These are phyloP conservation scores for Drosophila mauritiana DNA, from an alignment of 1,140 invertebrate species.

Conservation along the genomic window DNA sequence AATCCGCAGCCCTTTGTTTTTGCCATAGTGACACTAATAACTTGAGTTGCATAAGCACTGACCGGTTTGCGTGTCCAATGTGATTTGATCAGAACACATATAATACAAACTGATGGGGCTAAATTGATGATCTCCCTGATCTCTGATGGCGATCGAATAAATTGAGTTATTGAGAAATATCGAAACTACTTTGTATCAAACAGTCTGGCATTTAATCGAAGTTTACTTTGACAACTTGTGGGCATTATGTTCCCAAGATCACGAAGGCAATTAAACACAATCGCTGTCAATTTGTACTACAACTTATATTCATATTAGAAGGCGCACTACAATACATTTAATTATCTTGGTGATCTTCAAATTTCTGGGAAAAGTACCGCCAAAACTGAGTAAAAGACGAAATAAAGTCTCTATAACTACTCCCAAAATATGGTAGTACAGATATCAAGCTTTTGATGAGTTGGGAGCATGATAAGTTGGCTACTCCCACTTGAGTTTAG, in stretches of 20 bases:
- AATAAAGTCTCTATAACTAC: slow-evolving; percentile 1
- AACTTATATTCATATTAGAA: not conserved
- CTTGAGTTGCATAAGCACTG: slow-evolving; percentile 36
- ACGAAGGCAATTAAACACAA: not conserved
- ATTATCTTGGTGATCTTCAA: slow-evolving; percentile 2
- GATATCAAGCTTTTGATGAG: slow-evolving; percentile 19
- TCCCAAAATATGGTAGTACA: slow-evolving; percentile 7
- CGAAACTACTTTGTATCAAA: not conserved
- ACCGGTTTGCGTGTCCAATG: slow-evolving; percentile 44
- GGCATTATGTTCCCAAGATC: not conserved
- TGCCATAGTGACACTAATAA: slow-evolving; percentile 11
- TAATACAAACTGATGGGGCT: slow-evolving; percentile 3
- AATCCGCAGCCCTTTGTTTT: not conserved
- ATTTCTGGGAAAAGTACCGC: not conserved
- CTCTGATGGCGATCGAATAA: not conserved
- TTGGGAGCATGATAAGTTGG: slow-evolving; percentile 3
- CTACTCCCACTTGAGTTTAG: slow-evolving; percentile 17
- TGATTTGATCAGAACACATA: slow-evolving; percentile 28
- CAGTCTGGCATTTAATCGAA: slow-evolving; percentile 2
- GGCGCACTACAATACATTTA: not conserved
- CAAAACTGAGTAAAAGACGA: not conserved
- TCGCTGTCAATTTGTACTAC: not conserved
- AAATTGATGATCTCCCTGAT: not conserved
- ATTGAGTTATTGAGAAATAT: slow-evolving; percentile 14
- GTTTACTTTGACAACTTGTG: not conserved